A percentile compares a stretch with the other conserved stretches of the same genome.
These are phyloP conservation scores for Dromius quadrimaculatus DNA, from an alignment of 2,888 invertebrate species.

Conservation along the genomic window DNA sequence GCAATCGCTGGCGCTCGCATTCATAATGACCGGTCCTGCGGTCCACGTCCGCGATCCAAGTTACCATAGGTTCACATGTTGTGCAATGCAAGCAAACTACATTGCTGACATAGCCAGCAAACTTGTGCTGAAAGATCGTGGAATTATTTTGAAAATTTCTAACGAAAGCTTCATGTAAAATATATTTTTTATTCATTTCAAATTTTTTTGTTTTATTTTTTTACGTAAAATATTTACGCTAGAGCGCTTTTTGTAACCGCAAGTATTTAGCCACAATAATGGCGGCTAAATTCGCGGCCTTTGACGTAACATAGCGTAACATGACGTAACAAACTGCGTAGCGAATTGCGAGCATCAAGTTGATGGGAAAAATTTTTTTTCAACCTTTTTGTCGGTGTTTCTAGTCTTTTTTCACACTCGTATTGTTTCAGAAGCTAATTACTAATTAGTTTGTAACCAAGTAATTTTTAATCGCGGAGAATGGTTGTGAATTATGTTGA, in stretches of 20 bases:
- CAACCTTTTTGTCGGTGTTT: neutral
- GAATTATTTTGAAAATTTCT: neutral
- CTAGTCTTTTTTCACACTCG: constrained; percentile 27
- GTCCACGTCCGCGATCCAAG: too few species aligned
- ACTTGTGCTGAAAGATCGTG: constrained; percentile 2
- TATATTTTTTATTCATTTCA: too few species aligned
- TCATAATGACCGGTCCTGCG: neutral
- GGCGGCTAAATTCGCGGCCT: constrained; percentile 11
- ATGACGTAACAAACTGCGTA: constrained; percentile 17
- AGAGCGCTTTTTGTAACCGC: constrained; percentile 16
- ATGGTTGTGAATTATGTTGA: constrained; percentile 9
- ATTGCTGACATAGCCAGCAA: too few species aligned
- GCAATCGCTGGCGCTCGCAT: neutral
- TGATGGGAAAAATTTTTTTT: constrained; percentile 20
- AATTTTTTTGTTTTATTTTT: too few species aligned
- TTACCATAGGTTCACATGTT: too few species aligned
- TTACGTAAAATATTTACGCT: constrained; percentile 11
- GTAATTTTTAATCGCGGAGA: constrained; percentile 2
- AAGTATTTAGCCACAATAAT: too few species aligned
- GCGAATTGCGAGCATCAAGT: constrained; percentile 18
- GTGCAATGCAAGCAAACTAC: neutral
- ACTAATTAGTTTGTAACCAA: constrained; percentile 20
- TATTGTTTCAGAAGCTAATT: constrained; percentile 9
- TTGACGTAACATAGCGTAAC: constrained; percentile 25
- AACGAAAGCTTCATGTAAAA: too few species aligned